Percentiles rank a stretch among this genome's conserved stretches.
Conservation (phyloP, 2,113 vertebrate species). For the Corvus hawaiiensis region DNA sequence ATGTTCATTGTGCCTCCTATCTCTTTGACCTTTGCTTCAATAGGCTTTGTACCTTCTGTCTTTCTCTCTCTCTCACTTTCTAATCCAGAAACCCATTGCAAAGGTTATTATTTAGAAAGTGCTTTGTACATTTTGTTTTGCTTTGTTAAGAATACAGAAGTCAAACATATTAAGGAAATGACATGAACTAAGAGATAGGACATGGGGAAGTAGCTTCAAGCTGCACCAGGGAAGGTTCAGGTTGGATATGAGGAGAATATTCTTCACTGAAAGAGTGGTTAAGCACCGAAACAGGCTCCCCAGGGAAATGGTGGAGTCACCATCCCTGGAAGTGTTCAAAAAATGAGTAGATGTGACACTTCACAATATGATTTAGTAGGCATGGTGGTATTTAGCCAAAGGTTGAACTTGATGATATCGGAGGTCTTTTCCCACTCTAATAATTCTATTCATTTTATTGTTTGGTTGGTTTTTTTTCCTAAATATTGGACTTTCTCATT, state of each 20-base stretch:
- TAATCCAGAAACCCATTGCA: background rate
- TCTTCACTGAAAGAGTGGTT: background rate
- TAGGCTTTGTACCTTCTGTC: background rate
- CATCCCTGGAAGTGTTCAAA: background rate
- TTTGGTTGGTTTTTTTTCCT: background rate
- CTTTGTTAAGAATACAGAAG: background rate
- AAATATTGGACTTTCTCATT: background rate
- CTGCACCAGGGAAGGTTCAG: background rate
- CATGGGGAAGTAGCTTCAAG: background rate
- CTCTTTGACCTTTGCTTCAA: background rate
- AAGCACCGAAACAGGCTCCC: background rate
- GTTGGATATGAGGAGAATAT: background rate
- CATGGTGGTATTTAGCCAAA: background rate
- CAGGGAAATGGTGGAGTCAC: background rate
- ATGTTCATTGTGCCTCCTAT: background rate
- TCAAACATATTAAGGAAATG: background rate
- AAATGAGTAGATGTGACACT: background rate
- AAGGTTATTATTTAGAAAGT: background rate
- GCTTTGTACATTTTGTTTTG: background rate
- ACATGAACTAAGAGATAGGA: background rate
- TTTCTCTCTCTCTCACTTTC: background rate
- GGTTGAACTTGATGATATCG: accelerated
- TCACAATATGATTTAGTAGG: background rate
- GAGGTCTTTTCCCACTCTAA: background rate
- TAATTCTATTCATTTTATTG: background rate